Base-by-base conservation (phyloP, 2,888 invertebrate species). In the Lymantria monacha region DNA sequence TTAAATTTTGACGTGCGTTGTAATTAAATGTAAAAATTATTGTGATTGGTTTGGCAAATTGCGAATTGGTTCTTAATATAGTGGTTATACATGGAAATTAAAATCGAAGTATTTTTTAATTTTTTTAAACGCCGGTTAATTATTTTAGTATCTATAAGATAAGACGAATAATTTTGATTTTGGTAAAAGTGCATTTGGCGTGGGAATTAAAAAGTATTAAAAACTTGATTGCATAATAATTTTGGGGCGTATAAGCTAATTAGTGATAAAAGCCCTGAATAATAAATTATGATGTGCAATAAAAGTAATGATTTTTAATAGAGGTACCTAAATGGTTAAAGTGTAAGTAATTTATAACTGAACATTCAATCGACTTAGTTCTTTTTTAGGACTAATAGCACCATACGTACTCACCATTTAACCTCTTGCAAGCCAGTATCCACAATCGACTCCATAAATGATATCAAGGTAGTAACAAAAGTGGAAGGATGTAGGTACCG, bases 31-130 rank as follows among this genome's bases (percentile, higher is more conserved):
- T 81, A 76, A 84, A 86, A 87, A 83, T 87, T 87, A 90, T 88
- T 87, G 80, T 86, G 86, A 90, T 89, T 87, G 85, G 79, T 82
- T 85, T 87, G 87, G 87, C 85, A 87, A 85, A 88, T 87, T 87
- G 86, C 83, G 79, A 85, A 89, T 85, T 83, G 85, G 78, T 72
- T 80, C 61, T 70, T 70, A 72, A 72, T 76, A 66, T 57, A 61
- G 48, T 66, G 57, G 48, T 53, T 63, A 49, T 60, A 22, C 22
- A 22, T 61, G 66, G 62, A 61, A 67, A 51, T 61, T 58, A 54
- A 57, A 57, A 48, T 57, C 46, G 46, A 48, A 53, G 49, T 44
- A 44, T 51, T 45, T 52, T 58, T 57, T 46, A 53, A 49, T 49
- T 51, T 59, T 61, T 55, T 58, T 55, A 56, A 55, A 42, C 42